A percentile compares a stretch with the other conserved stretches of the same genome.
phyloP scores from a whole-genome alignment of 2,113 vertebrate species.

The Saiga tatarica region DNA sequence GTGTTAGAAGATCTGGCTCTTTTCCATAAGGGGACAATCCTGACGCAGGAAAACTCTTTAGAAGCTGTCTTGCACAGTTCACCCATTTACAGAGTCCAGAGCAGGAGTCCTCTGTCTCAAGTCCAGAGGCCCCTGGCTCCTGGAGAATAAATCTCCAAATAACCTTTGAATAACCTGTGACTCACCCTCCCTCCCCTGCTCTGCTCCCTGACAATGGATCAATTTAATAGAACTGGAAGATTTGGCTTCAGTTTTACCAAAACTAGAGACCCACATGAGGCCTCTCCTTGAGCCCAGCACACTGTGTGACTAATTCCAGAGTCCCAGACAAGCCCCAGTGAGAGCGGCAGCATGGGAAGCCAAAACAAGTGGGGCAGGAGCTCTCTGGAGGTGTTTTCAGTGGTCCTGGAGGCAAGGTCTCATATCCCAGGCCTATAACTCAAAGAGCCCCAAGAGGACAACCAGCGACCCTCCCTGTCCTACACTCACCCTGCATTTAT shows the following conservation, averaged over 20 bases:
- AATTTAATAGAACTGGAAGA: background rate
- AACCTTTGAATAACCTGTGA: background rate
- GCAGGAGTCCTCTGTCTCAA: background rate
- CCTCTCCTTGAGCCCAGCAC: fast-evolving
- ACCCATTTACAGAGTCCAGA: background rate
- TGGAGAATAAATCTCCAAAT: background rate
- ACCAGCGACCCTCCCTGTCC: no score
- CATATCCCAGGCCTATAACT: background rate
- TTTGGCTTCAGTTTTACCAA: background rate
- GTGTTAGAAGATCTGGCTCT: background rate
- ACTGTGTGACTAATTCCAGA: background rate
- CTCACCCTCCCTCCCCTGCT: background rate
- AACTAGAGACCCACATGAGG: background rate
- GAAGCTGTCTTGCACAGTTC: fast-evolving
- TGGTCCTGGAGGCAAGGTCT: background rate
- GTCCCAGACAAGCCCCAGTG: background rate
- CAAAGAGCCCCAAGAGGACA: fast-evolving
- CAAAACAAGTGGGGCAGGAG: fast-evolving
- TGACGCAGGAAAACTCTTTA: background rate
- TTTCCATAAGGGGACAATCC: background rate
- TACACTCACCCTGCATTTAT: background rate
- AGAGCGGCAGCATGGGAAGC: fast-evolving
- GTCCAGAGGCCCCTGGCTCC: background rate
- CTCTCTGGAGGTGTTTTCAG: background rate
- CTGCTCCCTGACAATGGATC: background rate